phyloP scores from a whole-genome alignment of 1,140 invertebrate species.

The Manduca sexta region DNA sequence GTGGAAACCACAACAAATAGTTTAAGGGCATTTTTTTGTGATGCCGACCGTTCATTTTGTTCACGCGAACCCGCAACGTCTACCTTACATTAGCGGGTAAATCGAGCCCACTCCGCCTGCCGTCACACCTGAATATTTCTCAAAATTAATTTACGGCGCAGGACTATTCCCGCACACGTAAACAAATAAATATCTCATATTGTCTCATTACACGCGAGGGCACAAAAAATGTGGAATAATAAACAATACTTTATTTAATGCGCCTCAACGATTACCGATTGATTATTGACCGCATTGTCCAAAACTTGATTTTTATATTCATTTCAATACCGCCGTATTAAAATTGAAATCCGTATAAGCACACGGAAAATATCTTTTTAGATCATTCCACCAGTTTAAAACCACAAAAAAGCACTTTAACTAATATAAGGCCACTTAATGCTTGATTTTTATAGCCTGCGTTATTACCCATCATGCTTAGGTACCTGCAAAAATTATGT shows the following conservation, averaged over 20 bases:
- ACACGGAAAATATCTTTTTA: constrained; percentile 15
- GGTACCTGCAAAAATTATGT: constrained; percentile 29
- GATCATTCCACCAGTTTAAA: constrained; percentile 17
- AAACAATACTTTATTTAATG: constrained; percentile 3
- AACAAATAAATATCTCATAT: too few relatives aligned
- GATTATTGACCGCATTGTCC: constrained; percentile 11
- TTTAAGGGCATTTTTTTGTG: constrained; percentile 61
- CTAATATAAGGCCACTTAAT: constrained; percentile 25
- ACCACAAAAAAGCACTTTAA: constrained; percentile 18
- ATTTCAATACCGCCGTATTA: constrained; percentile 14
- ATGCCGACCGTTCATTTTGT: constrained; percentile 43
- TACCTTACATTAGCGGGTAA: constrained; percentile 7
- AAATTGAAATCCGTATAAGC: constrained; percentile 15
- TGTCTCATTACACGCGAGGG: not conserved
- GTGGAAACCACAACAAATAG: constrained; percentile 64
- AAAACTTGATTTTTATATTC: constrained; percentile 8
- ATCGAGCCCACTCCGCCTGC: not conserved
- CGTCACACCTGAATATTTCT: too few relatives aligned
- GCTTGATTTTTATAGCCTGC: constrained; percentile 22
- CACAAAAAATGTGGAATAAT: not conserved
- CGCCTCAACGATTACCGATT: constrained; percentile 2
- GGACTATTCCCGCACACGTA: too few relatives aligned
- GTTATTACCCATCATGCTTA: constrained; percentile 19
- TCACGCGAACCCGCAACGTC: constrained; percentile 22
- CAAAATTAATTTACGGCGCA: too few relatives aligned